Base-by-base conservation (phyloP, 2,797 vertebrate genomes). In the Bradypodion pumilum region DNA sequence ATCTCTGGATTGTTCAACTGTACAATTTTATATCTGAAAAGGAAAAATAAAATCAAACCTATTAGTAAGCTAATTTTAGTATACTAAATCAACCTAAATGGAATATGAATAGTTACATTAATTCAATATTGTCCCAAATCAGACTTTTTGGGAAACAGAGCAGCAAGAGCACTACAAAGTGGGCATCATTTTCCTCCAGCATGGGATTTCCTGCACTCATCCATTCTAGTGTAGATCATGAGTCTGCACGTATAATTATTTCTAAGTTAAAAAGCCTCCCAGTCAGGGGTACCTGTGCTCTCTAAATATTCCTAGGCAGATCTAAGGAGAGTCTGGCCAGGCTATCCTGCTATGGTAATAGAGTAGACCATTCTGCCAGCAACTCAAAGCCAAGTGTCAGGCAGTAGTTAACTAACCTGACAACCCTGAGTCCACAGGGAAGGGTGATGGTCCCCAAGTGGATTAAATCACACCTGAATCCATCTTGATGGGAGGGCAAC, bases 1-100 rank as follows among this genome's bases (percentile, higher is more conserved):
- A 46, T 66, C 79, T 68, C 5, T 6, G 44, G 73, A 89, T 68
- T 84, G 66, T 56, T 49, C 74, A 82, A 83, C 78, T 80, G 86
- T 79, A 68, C 37, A 56, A 82, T 29, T 60, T 76, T 84, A 72
- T 35, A 68, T 40, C 82, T 66, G 72, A 59, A 70, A 62, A 49
- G 5, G 12, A n/a, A 29, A 82, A 59, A 68, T 21, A 27, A 65
- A 29, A 9, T 32, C 16, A 65, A 10, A 13, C 12, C 63, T 46
- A 25, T 16, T 35, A 79, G 32, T 69, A 42, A 35, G 23, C 27
- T 56, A 44, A 25, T 29, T 60, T 59, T 63, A 72, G 46, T 25
- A 65, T 65, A 59, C 37, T 75, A 74, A 66, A 6, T 25, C 21
- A 86, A 78, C 4, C 44, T 5, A 32, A 79, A 56, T 19, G 29